Base-by-base conservation (phyloP, 2,888 invertebrate species). In the Limulus polyphemus region DNA sequence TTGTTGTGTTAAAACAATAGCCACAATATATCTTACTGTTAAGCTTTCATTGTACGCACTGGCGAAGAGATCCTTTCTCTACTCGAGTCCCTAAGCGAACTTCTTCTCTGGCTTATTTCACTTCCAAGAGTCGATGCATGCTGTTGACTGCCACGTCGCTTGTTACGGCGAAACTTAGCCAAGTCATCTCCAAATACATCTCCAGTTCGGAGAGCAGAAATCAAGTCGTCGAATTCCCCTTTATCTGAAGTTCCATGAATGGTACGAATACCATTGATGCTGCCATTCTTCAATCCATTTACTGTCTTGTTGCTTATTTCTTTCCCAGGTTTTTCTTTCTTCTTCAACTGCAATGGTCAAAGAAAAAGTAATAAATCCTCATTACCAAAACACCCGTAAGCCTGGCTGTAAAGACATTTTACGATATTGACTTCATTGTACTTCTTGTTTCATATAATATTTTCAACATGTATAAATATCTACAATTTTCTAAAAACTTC, bases 151-250 rank as follows among this genome's bases (percentile, higher is more conserved):
- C 66, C 66, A 57, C 62, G 58, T 55, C 64, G 61, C 59, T 61
- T 58, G 56, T 86, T 87, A 61, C 88, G 78, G 71, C 88, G 87
- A 73, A 93, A 90, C 78, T 94, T 94, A 60, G 92, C 92, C 72
- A 94, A 90, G 74, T 94, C 94, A 74, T 94, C 94, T 0, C 93
- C 92, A 73, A 94, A 95, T 0, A 94, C 93, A 73, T 94, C 93
- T 0, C 95, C 95, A 0, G 95, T 94, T 64, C 94, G 79, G 59
- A 95, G 77, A 0, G 95, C 95, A 0, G 94, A 94, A 74, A 95
- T 95, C 70, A 95, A 81, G 77, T 95, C 95, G 74, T 95, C 95
- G 77, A 95, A 95, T 78, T 95, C 95, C 11, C 94, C 92, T 73
- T 90, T 85, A 60, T 74, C 72, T 62, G 81, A 67, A 47, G 63